These are phyloP conservation scores for Cryptomyrus ogoouensis DNA, from an alignment of 2,113 vertebrate species.

Conservation along the genomic window DNA sequence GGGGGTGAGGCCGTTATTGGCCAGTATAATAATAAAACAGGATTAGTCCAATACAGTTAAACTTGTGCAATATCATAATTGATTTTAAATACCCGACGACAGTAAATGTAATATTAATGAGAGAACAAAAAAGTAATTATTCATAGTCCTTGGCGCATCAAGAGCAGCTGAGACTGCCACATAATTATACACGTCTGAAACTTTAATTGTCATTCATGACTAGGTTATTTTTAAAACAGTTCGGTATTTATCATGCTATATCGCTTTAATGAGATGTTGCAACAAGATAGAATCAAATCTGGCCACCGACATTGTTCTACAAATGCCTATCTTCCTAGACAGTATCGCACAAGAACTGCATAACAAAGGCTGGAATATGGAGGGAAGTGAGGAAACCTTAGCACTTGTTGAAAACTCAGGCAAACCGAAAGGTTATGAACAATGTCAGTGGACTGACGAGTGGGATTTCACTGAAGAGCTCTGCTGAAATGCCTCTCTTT, in stretches of 20 bases:
- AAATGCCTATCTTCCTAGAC: background rate
- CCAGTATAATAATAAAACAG: background rate
- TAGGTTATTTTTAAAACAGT: background rate
- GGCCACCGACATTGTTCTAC: background rate
- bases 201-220: background rate
- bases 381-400: background rate
- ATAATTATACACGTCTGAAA: background rate
- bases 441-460: background rate
- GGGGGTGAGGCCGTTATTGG: background rate
- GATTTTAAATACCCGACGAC: background rate
- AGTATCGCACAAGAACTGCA: background rate
- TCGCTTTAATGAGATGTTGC: background rate
- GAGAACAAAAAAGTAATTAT: constrained; percentile 7
- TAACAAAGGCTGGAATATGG: background rate
- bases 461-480: background rate
- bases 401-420: constrained; percentile 6
- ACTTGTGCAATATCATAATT: background rate
- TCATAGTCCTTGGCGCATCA: background rate
- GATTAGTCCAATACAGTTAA: background rate
- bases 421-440: background rate
- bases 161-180: background rate
- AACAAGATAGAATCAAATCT: background rate
- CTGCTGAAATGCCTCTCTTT: background rate
- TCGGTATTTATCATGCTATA: background rate
- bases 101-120: background rate